These are phyloP conservation scores for Neoniphon sammara DNA, from an alignment of 2,797 vertebrate species.

Conservation along the genomic window DNA sequence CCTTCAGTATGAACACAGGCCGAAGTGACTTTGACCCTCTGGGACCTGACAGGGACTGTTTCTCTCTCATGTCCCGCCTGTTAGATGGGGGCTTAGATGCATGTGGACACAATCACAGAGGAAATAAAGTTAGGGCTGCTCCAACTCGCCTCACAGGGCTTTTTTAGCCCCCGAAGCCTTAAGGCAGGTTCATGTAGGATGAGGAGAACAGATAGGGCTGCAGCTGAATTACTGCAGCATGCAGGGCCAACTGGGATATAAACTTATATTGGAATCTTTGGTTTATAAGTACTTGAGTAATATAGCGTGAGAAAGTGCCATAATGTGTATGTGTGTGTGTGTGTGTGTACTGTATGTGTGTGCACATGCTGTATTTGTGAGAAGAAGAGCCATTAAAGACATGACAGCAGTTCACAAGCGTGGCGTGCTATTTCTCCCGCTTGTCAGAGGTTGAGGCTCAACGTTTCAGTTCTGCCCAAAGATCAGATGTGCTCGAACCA, in stretches of 20 bases:
- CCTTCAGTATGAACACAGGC: no score
- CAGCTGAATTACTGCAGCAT: constrained; percentile 53
- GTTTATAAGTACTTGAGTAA: constrained; percentile 44
- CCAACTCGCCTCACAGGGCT: constrained; percentile 30
- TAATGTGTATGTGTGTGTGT: not conserved
- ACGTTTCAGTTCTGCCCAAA: constrained; percentile 51
- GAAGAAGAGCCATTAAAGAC: constrained; percentile 16
- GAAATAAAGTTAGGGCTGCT: constrained; percentile 46
- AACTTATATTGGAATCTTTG: constrained; percentile 46
- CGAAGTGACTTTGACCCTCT: constrained; percentile 39
- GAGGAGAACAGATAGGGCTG: constrained; percentile 46
- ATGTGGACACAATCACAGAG: constrained; percentile 34
- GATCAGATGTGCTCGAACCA: constrained; percentile 62
- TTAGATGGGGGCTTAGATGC: constrained; percentile 33
- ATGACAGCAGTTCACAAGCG: constrained; percentile 42
- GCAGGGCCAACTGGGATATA: constrained; percentile 30
- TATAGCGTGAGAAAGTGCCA: constrained; percentile 5
- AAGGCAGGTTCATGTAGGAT: constrained; percentile 44
- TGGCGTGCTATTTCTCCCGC: constrained; percentile 35
- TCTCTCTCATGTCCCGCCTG: constrained; percentile 27
- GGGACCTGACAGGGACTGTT: constrained; percentile 11
- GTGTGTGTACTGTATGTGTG: not conserved
- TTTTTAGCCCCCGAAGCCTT: constrained; percentile 36
- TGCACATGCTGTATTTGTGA: not conserved
- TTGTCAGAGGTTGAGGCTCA: constrained; percentile 58